Evolutionary conservation across 2,888 invertebrate genomes (phyloP), one percentile per base, ranked within the genome.

Genomic region (Sepiola atlantica): DNA sequence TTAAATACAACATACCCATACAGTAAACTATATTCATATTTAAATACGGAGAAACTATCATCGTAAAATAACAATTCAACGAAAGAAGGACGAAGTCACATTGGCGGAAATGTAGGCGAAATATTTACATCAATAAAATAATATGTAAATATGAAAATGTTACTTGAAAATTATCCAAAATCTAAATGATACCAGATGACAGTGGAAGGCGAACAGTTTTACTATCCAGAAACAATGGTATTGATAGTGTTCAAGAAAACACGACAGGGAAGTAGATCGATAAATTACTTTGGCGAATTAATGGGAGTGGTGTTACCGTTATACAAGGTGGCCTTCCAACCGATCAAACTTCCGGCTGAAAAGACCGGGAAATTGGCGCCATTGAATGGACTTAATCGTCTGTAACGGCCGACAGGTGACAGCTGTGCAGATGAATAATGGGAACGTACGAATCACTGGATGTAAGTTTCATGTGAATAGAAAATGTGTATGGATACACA

Each of bases 361-460:
- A n/a, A 32, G n/a, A 14, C 14, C 77, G 77, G n/a, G n/a, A 77
- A 77, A 77, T 77, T 32, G 77, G 77, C 77, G 77, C 77, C 77
- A 77, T 77, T 77, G 77, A 77, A 77, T n/a, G n/a, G 14, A 77
- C 77, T 77, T 77, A 77, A 77, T 77, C 77, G 77, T 77, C 77
- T 77, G n/a, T 77, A 32, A 77, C n/a, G n/a, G n/a, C 77, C 16
- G n/a, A 77, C 77, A 77, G 77, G 77, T 77, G 77, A 77, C 77
- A 77, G 77, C 77, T 77, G n/a, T 77, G 77, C n/a, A 16, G n/a
- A 77, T 77, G 77, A 77, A 77, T n/a, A 77, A 77, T n/a, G 2
- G n/a, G n/a, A 32, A 77, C 16, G n/a, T n/a, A 32, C n/a, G n/a
- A 77, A 77, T 77, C n/a, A 77, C 77, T 77, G n/a, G 77, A n/a